These are phyloP conservation scores for Melanogrammus aeglefinus DNA, from an alignment of 2,797 vertebrate genomes.

Conservation along the genomic window DNA sequence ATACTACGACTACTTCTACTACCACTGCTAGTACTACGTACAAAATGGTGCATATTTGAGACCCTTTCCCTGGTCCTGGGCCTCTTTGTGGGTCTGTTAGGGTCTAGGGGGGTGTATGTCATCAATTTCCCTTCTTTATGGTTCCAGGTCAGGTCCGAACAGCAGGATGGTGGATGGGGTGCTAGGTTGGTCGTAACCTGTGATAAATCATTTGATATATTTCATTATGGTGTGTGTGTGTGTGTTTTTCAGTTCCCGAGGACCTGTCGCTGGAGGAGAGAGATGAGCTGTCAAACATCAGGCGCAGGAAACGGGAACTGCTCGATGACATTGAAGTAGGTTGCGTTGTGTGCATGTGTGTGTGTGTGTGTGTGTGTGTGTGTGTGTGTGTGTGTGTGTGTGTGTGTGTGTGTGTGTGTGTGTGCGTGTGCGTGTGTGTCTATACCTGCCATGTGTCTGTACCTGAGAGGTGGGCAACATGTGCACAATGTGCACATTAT, in stretches of 20 bases:
- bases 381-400: background rate
- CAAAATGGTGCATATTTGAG: too few relatives aligned
- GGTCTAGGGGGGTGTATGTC: too few relatives aligned
- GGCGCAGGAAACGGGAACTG: slow-evolving; percentile 92
- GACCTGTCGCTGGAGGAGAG: slow-evolving; percentile 91
- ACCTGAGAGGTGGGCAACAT: background rate
- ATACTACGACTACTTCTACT: too few relatives aligned
- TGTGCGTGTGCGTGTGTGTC: background rate
- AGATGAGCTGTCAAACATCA: slow-evolving; percentile 92
- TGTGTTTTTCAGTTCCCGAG: slow-evolving; percentile 81
- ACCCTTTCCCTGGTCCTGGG: too few relatives aligned
- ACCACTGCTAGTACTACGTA: too few relatives aligned
- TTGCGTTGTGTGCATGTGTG: background rate
- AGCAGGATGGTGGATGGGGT: too few relatives aligned
- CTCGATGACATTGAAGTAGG: slow-evolving; percentile 94
- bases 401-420: background rate
- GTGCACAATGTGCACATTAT: background rate
- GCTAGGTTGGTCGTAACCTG: too few relatives aligned
- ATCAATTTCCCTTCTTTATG: too few relatives aligned
- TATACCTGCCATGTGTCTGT: background rate
- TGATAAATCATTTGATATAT: too few relatives aligned
- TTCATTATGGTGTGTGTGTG: background rate
- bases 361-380: background rate
- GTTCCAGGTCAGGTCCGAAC: too few relatives aligned
- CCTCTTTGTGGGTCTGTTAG: too few relatives aligned